Evolutionary conservation across 2,797 vertebrate species (phyloP).

Genomic region (Carduelis carduelis): DNA sequence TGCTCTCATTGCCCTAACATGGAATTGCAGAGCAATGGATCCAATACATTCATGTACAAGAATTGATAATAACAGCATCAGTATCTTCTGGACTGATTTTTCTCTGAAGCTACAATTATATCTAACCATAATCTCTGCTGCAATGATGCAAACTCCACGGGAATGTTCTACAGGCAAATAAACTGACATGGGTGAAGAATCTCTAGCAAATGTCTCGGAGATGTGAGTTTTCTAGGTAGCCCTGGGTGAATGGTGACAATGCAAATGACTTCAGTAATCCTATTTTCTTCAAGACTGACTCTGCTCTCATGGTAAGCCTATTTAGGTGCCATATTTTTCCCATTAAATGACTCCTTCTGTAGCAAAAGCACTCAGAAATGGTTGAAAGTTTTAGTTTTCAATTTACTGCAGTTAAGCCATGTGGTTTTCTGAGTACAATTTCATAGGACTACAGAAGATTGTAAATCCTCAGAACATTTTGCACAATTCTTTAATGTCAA

Average conservation of each 20-base stretch:
- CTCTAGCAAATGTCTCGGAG: neutral
- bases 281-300: neutral
- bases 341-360: neutral
- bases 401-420: neutral
- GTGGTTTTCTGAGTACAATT: neutral
- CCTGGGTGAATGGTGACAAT: neutral
- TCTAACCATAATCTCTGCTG: neutral
- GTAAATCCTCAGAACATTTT: neutral
- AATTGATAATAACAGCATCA: neutral
- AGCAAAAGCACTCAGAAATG: neutral
- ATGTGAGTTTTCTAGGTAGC: neutral
- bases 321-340: neutral
- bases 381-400: neutral
- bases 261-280: neutral
- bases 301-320: neutral
- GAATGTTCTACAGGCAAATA: neutral
- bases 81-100: neutral
- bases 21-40: neutral
- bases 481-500: neutral
- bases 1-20: neutral
- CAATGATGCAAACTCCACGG: neutral
- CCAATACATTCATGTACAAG: neutral
- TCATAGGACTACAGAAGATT: neutral
- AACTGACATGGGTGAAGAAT: neutral
- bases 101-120: neutral